Conservation (phyloP, 64 coral and sea anemone genomes). For the Acropora yongei region DNA sequence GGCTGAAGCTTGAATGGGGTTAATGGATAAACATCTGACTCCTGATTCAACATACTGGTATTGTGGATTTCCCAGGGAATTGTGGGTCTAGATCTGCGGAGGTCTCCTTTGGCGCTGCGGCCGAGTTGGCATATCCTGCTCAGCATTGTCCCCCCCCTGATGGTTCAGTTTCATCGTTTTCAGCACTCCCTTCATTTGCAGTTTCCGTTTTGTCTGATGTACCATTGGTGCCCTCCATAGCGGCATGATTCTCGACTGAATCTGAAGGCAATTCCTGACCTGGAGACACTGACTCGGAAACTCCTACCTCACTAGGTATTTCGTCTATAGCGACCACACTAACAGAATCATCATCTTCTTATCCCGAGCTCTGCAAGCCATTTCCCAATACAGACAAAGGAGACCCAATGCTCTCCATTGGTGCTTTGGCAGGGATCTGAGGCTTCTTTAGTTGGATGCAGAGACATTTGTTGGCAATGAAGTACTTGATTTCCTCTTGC, state of each 20-base stretch:
- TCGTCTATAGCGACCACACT: not conserved
- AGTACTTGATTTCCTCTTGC: constrained; percentile 8
- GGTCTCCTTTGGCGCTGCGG: constrained; percentile 22
- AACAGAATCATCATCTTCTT: not conserved
- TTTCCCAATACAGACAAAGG: not conserved
- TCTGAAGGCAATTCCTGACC: not conserved
- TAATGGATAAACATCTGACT: too few species aligned
- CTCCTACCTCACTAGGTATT: not conserved
- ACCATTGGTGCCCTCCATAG: not conserved
- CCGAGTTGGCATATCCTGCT: not conserved
- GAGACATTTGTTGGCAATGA: not conserved
- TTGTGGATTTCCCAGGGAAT: constrained; percentile 27
- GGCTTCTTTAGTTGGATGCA: constrained; percentile 42
- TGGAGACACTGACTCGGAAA: not conserved
- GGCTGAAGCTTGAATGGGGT: not conserved
- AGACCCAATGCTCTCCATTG: not conserved
- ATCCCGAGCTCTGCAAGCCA: not conserved
- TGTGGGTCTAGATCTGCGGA: not conserved
- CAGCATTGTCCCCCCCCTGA: not conserved
- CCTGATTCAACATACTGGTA: not conserved
- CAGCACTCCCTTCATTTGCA: not conserved
- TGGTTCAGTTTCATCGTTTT: not conserved
- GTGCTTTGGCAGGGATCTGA: not conserved
- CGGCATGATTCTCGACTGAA: constrained; percentile 4
- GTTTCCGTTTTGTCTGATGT: not conserved